Base-by-base conservation (phyloP, 2,888 invertebrate genomes). In the Ariolimax columbianus region DNA sequence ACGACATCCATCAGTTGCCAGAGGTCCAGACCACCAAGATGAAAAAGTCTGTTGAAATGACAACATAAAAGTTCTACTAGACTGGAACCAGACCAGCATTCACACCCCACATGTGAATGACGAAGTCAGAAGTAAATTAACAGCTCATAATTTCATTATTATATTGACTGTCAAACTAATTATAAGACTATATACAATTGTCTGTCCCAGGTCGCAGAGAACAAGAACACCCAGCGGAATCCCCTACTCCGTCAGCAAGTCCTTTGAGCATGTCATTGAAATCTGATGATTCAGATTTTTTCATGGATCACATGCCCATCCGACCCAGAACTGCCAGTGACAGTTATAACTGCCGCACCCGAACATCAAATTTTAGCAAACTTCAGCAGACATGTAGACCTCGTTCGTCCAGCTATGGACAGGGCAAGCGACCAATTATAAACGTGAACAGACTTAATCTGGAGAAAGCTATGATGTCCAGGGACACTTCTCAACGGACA, bases 231-330 rank as follows among this genome's bases (percentile, higher is more conserved):
- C 70, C 59, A 26, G 40, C 75, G 43, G 87, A 86, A 9, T 87
- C 87, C 0, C 85, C 87, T 23, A 88, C 88, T 9, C 82, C 88
- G 40, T 86, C 87, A 77, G 87, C 89, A 26, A 91, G 90, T 80
- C 90, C 91, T 0, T 82, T 91, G 11, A 90, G 91, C 84, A 89
- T 88, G 77, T 91, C 92, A 0, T 85, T 90, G 78, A 91, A 89
- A 78, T 91, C 90, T n/a, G 89, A 90, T 82, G 91, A 92, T 83
- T 89, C 91, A 0, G 93, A 93, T 51, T 92, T 92, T n/a, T 92
- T 94, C 73, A 91, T 93, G 91, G 93, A 93, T 87, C 90, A 93
- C 86, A 92, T 93, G 82, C 93, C 92, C 85, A 90, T 90, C 77
- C 89, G 91, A 11, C 91, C 92, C 3, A 84, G 92, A 36, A 92